A percentile compares a stretch with the other conserved stretches of the same genome.
These are phyloP conservation scores for Axea sp. DNA, from an alignment of 2,888 invertebrate genomes.

Conservation along the genomic window DNA sequence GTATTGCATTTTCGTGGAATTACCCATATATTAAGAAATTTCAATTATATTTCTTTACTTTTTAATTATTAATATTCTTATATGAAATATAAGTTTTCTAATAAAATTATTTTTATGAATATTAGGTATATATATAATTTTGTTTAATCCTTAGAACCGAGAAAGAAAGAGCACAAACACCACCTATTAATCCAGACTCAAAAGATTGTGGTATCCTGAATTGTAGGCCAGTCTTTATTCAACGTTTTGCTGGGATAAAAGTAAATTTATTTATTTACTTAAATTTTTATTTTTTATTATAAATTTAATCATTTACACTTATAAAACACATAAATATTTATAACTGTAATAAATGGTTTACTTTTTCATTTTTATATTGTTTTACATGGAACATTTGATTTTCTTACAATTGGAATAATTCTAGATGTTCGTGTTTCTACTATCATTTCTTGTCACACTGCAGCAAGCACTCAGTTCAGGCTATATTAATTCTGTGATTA, in stretches of 20 bases:
- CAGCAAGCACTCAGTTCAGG: constrained; percentile 95
- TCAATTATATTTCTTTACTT: too few species aligned
- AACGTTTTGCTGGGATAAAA: constrained; percentile 94
- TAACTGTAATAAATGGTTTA: too few species aligned
- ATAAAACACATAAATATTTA: too few species aligned
- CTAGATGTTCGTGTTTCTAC: constrained; percentile 92
- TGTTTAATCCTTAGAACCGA: too few species aligned
- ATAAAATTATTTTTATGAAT: too few species aligned
- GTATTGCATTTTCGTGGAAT: too few species aligned
- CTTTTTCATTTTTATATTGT: not conserved
- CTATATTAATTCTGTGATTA: constrained; percentile 96
- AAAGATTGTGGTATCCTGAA: constrained; percentile 93
- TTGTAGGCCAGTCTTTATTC: constrained; percentile 91
- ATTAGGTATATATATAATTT: too few species aligned
- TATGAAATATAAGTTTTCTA: too few species aligned
- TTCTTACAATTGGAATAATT: constrained; percentile 68
- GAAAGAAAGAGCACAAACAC: constrained; percentile 76
- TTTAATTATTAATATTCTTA: too few species aligned
- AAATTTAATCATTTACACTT: too few species aligned
- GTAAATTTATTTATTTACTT: constrained; percentile 70
- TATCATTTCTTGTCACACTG: constrained; percentile 93
- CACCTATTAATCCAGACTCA: constrained; percentile 81
- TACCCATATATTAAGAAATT: too few species aligned
- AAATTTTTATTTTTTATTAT: not conserved
- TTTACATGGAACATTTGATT: too few species aligned